Percentiles rank a stretch among this genome's conserved stretches.
phyloP scores from a whole-genome alignment of 2,888 invertebrate genomes.

The Sesamia inferens region DNA sequence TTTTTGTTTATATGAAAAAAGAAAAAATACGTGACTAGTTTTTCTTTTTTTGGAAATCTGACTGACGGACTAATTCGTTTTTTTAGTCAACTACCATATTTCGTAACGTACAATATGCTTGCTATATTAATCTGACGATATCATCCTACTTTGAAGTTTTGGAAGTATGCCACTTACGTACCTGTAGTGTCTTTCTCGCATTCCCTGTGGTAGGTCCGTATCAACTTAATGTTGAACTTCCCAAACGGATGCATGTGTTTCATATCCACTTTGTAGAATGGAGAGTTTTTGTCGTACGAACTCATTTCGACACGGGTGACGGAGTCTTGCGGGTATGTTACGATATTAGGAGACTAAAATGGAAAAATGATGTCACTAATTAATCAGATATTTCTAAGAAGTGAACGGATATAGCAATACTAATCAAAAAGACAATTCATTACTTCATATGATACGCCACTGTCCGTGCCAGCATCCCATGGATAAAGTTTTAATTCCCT shows the following conservation, averaged over 20 bases:
- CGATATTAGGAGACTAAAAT: slow-evolving; percentile 80
- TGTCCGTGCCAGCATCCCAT: slow-evolving; percentile 99
- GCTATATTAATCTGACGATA: no score
- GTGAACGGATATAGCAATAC: not conserved
- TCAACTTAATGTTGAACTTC: slow-evolving; percentile 78
- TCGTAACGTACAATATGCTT: no score
- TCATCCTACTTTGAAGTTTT: not conserved
- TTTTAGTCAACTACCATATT: no score
- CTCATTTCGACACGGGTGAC: slow-evolving; percentile 82
- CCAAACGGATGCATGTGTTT: slow-evolving; percentile 85
- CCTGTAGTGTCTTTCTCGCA: slow-evolving; percentile 76
- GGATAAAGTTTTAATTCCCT: slow-evolving; percentile 96
- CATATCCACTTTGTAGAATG: slow-evolving; percentile 83
- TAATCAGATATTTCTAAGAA: not conserved
- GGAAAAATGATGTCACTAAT: not conserved
- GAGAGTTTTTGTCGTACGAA: slow-evolving; percentile 83
- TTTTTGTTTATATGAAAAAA: no score
- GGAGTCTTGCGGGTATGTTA: slow-evolving; percentile 82
- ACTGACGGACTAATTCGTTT: no score
- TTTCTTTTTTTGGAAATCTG: no score
- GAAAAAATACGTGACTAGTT: no score
- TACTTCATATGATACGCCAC: slow-evolving; percentile 97
- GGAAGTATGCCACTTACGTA: slow-evolving; percentile 1
- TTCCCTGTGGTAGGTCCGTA: slow-evolving; percentile 79
- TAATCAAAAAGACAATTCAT: slow-evolving; percentile 21